These are phyloP conservation scores for Dipodomys merriami DNA, from an alignment of 2,113 vertebrate species.

Conservation along the genomic window DNA sequence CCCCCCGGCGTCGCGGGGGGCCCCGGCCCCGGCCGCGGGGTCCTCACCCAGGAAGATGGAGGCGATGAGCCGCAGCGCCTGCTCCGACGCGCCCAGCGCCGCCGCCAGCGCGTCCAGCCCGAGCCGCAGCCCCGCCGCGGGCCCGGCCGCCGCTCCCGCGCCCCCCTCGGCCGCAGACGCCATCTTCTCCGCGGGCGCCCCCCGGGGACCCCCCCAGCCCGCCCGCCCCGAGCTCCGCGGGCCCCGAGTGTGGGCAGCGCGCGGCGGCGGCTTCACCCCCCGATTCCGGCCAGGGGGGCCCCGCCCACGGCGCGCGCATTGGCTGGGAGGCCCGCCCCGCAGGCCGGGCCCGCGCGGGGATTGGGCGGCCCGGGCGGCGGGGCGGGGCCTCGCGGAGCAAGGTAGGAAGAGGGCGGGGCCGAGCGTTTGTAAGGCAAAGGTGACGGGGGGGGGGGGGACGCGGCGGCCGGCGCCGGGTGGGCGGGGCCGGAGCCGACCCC, in stretches of 20 bases:
- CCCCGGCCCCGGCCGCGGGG: conserved; percentile 20
- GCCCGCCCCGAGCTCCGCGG: conserved; percentile 24
- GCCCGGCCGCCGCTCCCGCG: conserved; percentile 30
- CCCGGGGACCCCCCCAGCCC: conserved; percentile 62
- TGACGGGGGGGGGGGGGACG: conserved; percentile 45
- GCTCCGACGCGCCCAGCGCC: conserved; percentile 93
- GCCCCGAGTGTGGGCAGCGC: conserved; percentile 72
- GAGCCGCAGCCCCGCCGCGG: conserved; percentile 45
- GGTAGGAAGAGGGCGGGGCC: conserved; percentile 73
- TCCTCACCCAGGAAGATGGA: conserved; percentile 94
- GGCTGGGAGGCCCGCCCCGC: conserved; percentile 73
- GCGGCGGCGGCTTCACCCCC: conserved; percentile 72
- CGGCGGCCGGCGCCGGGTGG: neutral
- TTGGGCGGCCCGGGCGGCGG: neutral
- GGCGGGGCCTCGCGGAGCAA: conserved; percentile 68
- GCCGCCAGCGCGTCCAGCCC: conserved; percentile 85
- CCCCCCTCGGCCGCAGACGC: conserved; percentile 75
- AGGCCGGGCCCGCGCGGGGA: neutral
- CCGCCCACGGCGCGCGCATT: conserved; percentile 80
- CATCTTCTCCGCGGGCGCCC: conserved; percentile 84
- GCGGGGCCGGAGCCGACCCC: conserved; percentile 48
- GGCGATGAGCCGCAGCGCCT: conserved; percentile 93
- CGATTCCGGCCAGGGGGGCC: conserved; percentile 74
- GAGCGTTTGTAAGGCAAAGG: conserved; percentile 70
- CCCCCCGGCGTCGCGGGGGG: too few species aligned